Conservation (phyloP, 2,113 vertebrate genomes). For the Gadus macrocephalus region DNA sequence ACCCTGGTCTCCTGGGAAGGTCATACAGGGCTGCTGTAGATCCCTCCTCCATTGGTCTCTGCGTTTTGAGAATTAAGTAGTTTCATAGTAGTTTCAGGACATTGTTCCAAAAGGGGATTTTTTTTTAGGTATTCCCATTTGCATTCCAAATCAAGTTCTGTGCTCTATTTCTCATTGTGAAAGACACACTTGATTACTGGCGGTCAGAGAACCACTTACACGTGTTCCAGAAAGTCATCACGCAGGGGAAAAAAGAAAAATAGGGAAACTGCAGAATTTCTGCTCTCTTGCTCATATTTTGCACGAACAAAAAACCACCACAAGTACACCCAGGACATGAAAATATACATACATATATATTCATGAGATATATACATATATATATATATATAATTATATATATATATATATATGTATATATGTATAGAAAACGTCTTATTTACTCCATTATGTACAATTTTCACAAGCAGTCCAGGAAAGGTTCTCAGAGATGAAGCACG, state of each 20-base stretch:
- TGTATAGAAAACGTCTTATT: constrained; percentile 75
- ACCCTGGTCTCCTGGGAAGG: constrained; percentile 6
- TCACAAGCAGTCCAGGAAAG: constrained; percentile 75
- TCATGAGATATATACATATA: constrained; percentile 60
- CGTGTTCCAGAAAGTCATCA: constrained; percentile 49
- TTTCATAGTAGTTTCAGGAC: constrained; percentile 38
- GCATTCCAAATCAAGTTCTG: too few relatives aligned
- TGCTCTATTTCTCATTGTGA: constrained; percentile 27
- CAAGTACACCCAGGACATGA: constrained; percentile 79
- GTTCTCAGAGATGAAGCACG: constrained; percentile 66
- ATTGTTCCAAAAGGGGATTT: constrained; percentile 54
- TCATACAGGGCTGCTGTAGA: constrained; percentile 33
- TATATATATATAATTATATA: constrained; percentile 61
- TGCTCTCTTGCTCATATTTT: constrained; percentile 59
- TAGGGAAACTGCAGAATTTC: constrained; percentile 46
- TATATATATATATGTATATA: constrained; percentile 71
- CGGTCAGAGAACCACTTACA: constrained; percentile 51
- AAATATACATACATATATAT: constrained; percentile 74
- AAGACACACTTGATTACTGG: constrained; percentile 35
- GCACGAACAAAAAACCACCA: constrained; percentile 69
- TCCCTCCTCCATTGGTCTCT: constrained; percentile 9
- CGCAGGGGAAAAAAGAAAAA: constrained; percentile 33
- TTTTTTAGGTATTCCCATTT: constrained; percentile 21
- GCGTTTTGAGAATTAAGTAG: constrained; percentile 4
- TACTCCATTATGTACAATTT: constrained; percentile 93